A percentile compares a stretch with the other conserved stretches of the same genome.
phyloP scores from a whole-genome alignment of 1,140 invertebrate genomes.

The Drosophila truncata region DNA sequence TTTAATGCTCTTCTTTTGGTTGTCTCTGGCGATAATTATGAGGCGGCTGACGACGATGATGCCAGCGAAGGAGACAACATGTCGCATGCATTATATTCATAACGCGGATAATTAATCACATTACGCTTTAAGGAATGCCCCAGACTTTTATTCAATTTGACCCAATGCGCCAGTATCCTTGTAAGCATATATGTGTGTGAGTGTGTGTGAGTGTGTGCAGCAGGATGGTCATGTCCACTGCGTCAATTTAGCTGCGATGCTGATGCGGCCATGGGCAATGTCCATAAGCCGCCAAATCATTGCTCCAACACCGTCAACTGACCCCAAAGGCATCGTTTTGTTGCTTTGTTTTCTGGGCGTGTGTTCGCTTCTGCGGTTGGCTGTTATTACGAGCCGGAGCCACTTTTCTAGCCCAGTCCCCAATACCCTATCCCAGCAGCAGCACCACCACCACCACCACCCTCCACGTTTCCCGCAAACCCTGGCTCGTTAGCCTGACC shows the following conservation, averaged over 20 bases:
- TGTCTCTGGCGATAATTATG: conserved; percentile 51
- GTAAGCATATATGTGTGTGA: not conserved
- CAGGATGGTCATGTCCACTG: conserved; percentile 38
- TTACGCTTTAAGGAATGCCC: conserved; percentile 55
- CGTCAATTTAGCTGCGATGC: conserved; percentile 49
- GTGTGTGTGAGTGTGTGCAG: conserved; percentile 7
- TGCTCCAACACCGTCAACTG: conserved; percentile 48
- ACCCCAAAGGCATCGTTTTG: conserved; percentile 57
- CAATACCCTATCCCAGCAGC: too few species aligned
- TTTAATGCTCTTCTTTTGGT: conserved; percentile 12
- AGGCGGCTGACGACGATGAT: conserved; percentile 44
- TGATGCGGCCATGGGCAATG: conserved; percentile 16
- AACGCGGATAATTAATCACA: conserved; percentile 72
- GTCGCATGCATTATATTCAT: conserved; percentile 66
- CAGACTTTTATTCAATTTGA: conserved; percentile 68
- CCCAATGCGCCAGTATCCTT: conserved; percentile 33
- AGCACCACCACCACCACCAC: not conserved
- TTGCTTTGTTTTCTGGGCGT: conserved; percentile 41
- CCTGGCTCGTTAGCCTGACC: conserved; percentile 57
- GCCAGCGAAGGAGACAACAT: conserved; percentile 48
- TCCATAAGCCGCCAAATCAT: conserved; percentile 55
- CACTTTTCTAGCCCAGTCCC: conserved; percentile 29
- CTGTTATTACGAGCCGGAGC: conserved; percentile 61
- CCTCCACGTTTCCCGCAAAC: not conserved
- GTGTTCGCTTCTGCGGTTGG: conserved; percentile 42